A percentile compares a stretch with the other conserved stretches of the same genome.
Evolutionary conservation across 2,888 invertebrate species (phyloP).

Genomic region (Agrochola litura): DNA sequence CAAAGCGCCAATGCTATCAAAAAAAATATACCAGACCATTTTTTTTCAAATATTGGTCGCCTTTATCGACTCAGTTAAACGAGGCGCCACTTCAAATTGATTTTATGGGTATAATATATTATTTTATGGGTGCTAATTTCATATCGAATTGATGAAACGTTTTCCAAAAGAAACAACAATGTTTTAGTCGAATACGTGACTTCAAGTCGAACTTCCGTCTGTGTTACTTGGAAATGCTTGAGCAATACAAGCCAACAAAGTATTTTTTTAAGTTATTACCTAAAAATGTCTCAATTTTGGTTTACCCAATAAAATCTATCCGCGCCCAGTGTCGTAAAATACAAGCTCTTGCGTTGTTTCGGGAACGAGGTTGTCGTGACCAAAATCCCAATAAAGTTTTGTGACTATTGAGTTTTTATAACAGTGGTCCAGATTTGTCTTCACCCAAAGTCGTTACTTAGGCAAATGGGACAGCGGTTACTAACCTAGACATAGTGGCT

Average conservation of each 20-base stretch:
- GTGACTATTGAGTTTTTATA: slow-evolving; percentile 58
- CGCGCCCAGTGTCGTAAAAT: slow-evolving; percentile 59
- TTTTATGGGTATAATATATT: slow-evolving; percentile 19
- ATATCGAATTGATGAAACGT: slow-evolving; percentile 11
- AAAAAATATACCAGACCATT: slow-evolving; percentile 39
- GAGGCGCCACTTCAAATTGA: slow-evolving; percentile 22
- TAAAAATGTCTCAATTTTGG: slow-evolving; percentile 60
- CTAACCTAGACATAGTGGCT: slow-evolving; percentile 47
- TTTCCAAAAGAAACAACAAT: slow-evolving; percentile 22
- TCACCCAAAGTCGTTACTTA: slow-evolving; percentile 49
- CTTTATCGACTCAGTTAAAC: slow-evolving; percentile 26
- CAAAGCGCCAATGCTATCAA: slow-evolving; percentile 52
- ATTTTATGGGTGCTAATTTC: slow-evolving; percentile 24
- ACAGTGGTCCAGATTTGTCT: slow-evolving; percentile 47
- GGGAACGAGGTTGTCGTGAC: slow-evolving; percentile 62
- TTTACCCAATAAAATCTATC: slow-evolving; percentile 58
- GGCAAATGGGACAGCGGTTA: slow-evolving; percentile 45
- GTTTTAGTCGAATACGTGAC: slow-evolving; percentile 44
- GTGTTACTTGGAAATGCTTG: slow-evolving; percentile 37
- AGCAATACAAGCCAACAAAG: slow-evolving; percentile 31
- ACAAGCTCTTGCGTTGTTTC: slow-evolving; percentile 58
- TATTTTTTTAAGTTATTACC: slow-evolving; percentile 45
- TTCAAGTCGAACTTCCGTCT: slow-evolving; percentile 44
- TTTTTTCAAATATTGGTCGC: slow-evolving; percentile 20
- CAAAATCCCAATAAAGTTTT: slow-evolving; percentile 64